Conservation (phyloP, 2,797 vertebrate genomes). For the Urosaurus nigricauda region DNA sequence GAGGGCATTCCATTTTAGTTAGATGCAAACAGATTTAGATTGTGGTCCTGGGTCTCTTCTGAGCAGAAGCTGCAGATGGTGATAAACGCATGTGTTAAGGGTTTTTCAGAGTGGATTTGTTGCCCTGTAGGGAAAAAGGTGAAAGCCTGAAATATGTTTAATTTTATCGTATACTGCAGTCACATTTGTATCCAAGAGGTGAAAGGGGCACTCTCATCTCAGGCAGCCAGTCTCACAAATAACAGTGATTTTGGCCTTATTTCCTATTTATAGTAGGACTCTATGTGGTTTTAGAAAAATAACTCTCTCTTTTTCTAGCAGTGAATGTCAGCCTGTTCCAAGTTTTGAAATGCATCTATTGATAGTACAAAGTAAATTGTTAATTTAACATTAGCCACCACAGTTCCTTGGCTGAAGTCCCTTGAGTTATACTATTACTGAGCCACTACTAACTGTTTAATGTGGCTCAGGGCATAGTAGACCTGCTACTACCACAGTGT, state of each 20-base stretch:
- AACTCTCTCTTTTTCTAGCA: constrained; percentile 47
- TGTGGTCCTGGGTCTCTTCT: constrained; percentile 11
- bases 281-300: constrained; percentile 52
- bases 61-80: constrained; percentile 46
- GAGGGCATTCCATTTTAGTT: constrained; percentile 15
- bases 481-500: background rate
- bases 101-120: constrained; percentile 44
- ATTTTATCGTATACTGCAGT: constrained; percentile 57
- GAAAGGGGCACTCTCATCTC: constrained; percentile 56
- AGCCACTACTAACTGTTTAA: background rate
- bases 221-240: constrained; percentile 15
- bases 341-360: constrained; percentile 54
- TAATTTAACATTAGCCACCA: constrained; percentile 36
- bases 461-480: background rate
- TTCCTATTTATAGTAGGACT: constrained; percentile 31
- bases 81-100: background rate
- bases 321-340: constrained; percentile 57
- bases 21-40: constrained; percentile 21
- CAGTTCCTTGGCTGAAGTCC: constrained; percentile 19
- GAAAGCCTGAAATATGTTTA: constrained; percentile 52
- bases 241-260: constrained; percentile 28
- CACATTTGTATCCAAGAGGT: constrained; percentile 60
- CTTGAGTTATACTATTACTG: background rate
- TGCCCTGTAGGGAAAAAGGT: constrained; percentile 22
- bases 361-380: constrained; percentile 59